phyloP scores from a whole-genome alignment of 2,888 invertebrate genomes.

The Aporophyla lueneburgensis region DNA sequence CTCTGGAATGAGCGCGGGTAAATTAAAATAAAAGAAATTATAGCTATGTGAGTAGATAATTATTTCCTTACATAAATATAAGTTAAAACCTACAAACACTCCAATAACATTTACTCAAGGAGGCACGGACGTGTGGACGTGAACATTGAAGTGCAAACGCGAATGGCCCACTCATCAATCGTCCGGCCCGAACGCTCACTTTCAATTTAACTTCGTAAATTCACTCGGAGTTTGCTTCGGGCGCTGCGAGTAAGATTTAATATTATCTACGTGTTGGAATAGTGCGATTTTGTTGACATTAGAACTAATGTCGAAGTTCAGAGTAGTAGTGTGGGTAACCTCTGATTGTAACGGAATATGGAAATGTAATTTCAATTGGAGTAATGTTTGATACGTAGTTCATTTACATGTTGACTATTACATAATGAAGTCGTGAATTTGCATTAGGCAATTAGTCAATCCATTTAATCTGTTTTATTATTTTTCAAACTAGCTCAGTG shows the following conservation, averaged over 20 bases:
- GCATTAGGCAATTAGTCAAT: not conserved
- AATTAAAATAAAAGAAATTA: too few species aligned
- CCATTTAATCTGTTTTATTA: not conserved
- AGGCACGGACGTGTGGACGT: slow-evolving; percentile 54
- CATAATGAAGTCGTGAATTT: not conserved
- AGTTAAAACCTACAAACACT: not conserved
- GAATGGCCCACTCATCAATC: slow-evolving; percentile 76
- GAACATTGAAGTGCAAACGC: slow-evolving; percentile 64
- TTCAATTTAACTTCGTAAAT: slow-evolving; percentile 79
- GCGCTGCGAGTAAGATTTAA: slow-evolving; percentile 62
- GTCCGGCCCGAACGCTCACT: slow-evolving; percentile 67
- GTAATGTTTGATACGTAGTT: not conserved
- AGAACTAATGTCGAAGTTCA: slow-evolving; percentile 47
- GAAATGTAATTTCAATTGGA: slow-evolving; percentile 15
- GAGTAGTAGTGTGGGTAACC: not conserved
- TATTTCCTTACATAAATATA: too few species aligned
- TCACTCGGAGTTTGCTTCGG: slow-evolving; percentile 67
- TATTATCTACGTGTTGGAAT: slow-evolving; percentile 56
- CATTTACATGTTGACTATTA: slow-evolving; percentile 1
- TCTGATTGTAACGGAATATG: not conserved
- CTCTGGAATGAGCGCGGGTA: too few species aligned
- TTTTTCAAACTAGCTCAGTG: too few species aligned
- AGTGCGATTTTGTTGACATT: slow-evolving; percentile 53
- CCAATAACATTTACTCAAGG: slow-evolving; percentile 44
- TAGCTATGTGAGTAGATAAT: too few species aligned